Percentiles rank a stretch among this genome's conserved stretches.
These are phyloP conservation scores for Melanophora roralis DNA, from an alignment of 2,888 invertebrate genomes.

Conservation along the genomic window DNA sequence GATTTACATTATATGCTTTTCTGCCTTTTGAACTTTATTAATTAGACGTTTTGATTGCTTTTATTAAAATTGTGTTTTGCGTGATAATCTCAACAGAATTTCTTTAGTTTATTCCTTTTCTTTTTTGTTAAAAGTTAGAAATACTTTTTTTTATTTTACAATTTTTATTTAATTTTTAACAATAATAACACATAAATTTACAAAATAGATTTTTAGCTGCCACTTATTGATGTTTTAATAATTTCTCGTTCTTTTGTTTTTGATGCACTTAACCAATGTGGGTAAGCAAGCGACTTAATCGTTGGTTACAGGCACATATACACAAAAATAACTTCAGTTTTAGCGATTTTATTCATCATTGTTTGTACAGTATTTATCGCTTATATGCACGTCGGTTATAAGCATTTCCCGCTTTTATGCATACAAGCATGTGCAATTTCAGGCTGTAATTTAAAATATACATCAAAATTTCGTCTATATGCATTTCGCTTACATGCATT, in stretches of 20 bases:
- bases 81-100: constrained; percentile 39
- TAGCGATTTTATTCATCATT: too few relatives aligned
- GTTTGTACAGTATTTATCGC: too few relatives aligned
- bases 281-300: background rate
- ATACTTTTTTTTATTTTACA: background rate
- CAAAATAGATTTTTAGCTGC: constrained; percentile 34
- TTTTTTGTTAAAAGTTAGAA: background rate
- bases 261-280: too few relatives aligned
- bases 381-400: too few relatives aligned
- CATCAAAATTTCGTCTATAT: too few relatives aligned
- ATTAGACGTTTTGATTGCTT: background rate
- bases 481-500: too few relatives aligned
- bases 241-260: background rate
- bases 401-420: too few relatives aligned
- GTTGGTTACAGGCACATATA: too few relatives aligned
- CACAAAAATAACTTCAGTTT: too few relatives aligned
- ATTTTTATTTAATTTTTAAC: background rate
- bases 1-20: background rate
- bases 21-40: background rate
- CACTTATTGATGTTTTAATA: background rate
- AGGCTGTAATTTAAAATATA: too few relatives aligned
- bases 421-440: too few relatives aligned
- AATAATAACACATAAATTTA: background rate
- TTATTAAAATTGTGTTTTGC: constrained; percentile 28
- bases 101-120: background rate